phyloP scores from a whole-genome alignment of 2,888 invertebrate species.

The Lepidonotus clava region DNA sequence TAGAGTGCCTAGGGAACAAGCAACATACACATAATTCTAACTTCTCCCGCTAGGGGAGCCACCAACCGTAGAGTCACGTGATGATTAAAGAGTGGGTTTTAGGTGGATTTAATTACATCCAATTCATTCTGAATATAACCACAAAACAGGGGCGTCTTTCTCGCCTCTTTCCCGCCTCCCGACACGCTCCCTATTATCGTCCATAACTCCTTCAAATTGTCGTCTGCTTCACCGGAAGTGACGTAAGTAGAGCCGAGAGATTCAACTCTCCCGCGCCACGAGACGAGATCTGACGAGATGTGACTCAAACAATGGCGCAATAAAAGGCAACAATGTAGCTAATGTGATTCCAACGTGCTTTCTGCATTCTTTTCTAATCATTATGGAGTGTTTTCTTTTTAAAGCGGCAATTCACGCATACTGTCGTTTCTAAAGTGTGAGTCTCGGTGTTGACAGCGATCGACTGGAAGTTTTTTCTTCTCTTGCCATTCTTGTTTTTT shows the following conservation, averaged over 20 bases:
- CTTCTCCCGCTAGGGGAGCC: too few relatives aligned
- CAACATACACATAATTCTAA: too few relatives aligned
- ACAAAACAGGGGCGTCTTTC: too few relatives aligned
- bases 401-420: neutral
- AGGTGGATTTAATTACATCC: too few relatives aligned
- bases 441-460: neutral
- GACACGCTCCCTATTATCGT: neutral
- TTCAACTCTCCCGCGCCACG: neutral
- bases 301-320: neutral
- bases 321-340: slow-evolving; percentile 12
- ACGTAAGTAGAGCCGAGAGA: neutral
- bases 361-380: neutral
- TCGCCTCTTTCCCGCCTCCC: neutral
- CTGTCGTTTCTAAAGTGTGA: neutral
- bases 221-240: neutral
- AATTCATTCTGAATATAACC: too few relatives aligned
- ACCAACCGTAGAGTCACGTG: too few relatives aligned
- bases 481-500: neutral
- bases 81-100: too few relatives aligned
- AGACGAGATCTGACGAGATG: too few relatives aligned
- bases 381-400: neutral
- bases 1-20: too few relatives aligned
- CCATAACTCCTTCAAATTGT: neutral
- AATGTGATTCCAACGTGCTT: neutral
- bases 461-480: too few relatives aligned